These are phyloP conservation scores for Marcusenius ussheri DNA, from an alignment of 2,113 vertebrate species.

Conservation along the genomic window DNA sequence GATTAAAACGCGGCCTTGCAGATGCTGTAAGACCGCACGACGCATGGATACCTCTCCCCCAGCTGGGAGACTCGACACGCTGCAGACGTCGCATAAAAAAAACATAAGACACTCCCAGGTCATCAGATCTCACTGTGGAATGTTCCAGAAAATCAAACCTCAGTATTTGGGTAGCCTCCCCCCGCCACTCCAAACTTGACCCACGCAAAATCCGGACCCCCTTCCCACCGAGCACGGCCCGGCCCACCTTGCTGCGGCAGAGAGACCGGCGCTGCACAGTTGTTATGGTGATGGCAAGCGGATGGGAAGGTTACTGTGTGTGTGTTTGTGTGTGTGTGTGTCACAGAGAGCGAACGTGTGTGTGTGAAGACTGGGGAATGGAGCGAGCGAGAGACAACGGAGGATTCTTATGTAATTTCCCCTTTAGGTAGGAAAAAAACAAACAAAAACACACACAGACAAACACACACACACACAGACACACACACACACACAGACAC, in stretches of 20 bases:
- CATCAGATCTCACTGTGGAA: not conserved
- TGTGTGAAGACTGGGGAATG: conserved; percentile 47
- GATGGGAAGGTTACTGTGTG: conserved; percentile 44
- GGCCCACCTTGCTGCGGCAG: conserved; percentile 48
- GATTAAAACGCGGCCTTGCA: not conserved
- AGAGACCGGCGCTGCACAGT: conserved; percentile 47
- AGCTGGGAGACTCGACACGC: not conserved
- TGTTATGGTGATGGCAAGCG: conserved; percentile 55
- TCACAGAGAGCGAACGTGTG: not conserved
- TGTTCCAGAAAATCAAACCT: conserved; percentile 14
- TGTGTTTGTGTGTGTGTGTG: conserved; percentile 38
- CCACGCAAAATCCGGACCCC: conserved; percentile 21
- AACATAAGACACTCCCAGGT: not conserved
- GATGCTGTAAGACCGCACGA: not conserved
- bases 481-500: not conserved
- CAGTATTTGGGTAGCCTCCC: not conserved
- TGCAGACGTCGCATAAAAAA: not conserved
- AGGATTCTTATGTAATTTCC: conserved; percentile 69
- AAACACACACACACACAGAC: not conserved
- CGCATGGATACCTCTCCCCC: not conserved
- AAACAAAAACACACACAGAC: not conserved
- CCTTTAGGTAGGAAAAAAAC: conserved; percentile 56
- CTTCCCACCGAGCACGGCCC: conserved; percentile 23
- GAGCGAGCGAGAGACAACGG: conserved; percentile 54
- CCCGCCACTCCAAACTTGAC: not conserved